Base-by-base conservation (phyloP, 2,113 vertebrate genomes). In the Elaphurus davidianus region DNA sequence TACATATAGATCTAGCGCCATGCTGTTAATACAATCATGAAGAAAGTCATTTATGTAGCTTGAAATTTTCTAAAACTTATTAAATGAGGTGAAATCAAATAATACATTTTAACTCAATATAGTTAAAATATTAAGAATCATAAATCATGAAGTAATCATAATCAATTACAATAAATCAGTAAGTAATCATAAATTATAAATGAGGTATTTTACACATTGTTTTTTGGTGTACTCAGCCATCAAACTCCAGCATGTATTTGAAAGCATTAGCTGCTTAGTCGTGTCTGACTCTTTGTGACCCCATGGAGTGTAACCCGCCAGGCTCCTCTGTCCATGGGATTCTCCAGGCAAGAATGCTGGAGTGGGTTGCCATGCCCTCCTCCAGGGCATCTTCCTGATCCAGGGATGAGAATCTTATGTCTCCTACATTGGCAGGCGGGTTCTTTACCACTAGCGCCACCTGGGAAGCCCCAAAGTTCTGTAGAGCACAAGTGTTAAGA, bases 121-220 rank as follows among this genome's bases (percentile, higher is more conserved):
- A 90, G n/a, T 15, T 76, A 78, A 91, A 92, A 30, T 67, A 59
- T 87, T 19, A 76, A 23, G 60, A 94, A 81, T 9, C 7, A 59
- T 43, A 88, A 94, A 71, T 90, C 36, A 96, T 74, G 54, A 71
- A 47, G n/a, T 40, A 71, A 40, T 40, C n/a, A 71, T 71, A 23
- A 71, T 67, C 64, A 67, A 36, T 23, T 71, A 40, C n/a, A 71
- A 71, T 23, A 71, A 71, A 71, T 71, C 67, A 71, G 67, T 87
- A 25, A 76, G 12, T 76, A 96, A 71, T 12, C 11, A 52, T 43
- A 90, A 95, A 76, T 91, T 45, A 96, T 74, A 55, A 76, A 43
- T 87, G 50, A 93, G 15, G 7, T 59, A 54, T 10, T 86, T 92
- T 47, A 86, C 17, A 67, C 23, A 45, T 59, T 82, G 43, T 43